phyloP scores from a whole-genome alignment of 2,888 invertebrate species.

The Callyntrura guangdongensis region DNA sequence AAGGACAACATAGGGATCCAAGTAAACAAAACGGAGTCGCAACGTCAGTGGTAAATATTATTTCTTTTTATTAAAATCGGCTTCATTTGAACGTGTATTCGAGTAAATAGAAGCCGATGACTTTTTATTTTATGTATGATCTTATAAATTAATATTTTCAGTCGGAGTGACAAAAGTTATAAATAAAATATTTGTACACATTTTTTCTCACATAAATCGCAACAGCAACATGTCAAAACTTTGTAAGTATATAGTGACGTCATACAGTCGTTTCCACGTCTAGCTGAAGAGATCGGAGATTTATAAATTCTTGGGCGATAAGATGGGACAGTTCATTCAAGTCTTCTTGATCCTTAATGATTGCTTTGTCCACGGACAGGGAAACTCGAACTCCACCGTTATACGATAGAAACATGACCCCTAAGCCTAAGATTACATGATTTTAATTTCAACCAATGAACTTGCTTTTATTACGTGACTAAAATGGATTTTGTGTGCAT shows the following conservation, averaged over 20 bases:
- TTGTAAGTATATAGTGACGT: no score
- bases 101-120: not conserved
- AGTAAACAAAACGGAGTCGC: not conserved
- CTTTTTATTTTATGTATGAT: no score
- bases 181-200: no score
- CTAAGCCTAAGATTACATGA: conserved; percentile 73
- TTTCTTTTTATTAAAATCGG: not conserved
- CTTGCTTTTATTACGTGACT: not conserved
- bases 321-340: conserved; percentile 69
- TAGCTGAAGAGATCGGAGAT: conserved; percentile 72
- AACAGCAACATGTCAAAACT: no score
- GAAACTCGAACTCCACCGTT: conserved; percentile 82
- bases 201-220: no score
- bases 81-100: not conserved
- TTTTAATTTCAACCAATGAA: no score
- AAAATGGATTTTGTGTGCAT: not conserved
- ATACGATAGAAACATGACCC: conserved; percentile 82
- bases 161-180: no score
- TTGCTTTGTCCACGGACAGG: conserved; percentile 80
- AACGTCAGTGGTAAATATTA: not conserved
- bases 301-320: conserved; percentile 76
- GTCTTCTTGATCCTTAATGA: conserved; percentile 67
- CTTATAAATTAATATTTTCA: no score
- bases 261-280: not conserved
- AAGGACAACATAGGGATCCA: no score